These are phyloP conservation scores for Hesperia comma DNA, from an alignment of 2,888 invertebrate genomes.

Conservation along the genomic window DNA sequence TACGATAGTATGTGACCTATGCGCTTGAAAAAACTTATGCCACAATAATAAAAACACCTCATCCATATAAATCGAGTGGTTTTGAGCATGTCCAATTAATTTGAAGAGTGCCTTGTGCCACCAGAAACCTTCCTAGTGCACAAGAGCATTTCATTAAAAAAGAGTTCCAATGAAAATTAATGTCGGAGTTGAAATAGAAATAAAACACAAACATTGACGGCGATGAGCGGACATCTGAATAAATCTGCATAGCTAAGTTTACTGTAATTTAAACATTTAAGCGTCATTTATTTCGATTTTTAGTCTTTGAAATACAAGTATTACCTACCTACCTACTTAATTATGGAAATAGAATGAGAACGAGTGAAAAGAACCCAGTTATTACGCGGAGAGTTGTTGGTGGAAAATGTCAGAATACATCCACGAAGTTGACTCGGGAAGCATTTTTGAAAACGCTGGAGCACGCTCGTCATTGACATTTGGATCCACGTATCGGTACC, in stretches of 20 bases:
- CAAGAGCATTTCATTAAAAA: constrained; percentile 30
- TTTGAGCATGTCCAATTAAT: constrained; percentile 46
- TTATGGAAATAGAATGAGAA: background rate
- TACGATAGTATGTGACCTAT: too few relatives aligned
- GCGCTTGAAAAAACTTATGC: too few relatives aligned
- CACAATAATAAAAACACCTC: constrained; percentile 1
- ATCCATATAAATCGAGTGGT: constrained; percentile 19
- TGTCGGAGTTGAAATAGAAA: constrained; percentile 1
- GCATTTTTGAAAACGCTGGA: constrained; percentile 28
- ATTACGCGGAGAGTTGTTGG: background rate
- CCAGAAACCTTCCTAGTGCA: constrained; percentile 15
- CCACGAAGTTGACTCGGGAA: constrained; percentile 1
- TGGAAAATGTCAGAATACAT: background rate
- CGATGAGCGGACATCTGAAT: too few relatives aligned
- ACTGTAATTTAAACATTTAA: background rate
- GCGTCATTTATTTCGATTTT: background rate
- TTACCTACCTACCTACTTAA: background rate
- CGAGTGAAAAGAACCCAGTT: background rate
- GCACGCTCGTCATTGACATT: constrained; percentile 36
- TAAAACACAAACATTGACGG: too few relatives aligned
- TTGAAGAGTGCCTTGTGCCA: constrained; percentile 40
- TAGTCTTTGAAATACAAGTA: background rate
- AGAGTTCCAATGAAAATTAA: constrained; percentile 26
- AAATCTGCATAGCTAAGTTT: background rate
- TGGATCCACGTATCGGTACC: constrained; percentile 21